These are phyloP conservation scores for Pharmacophagus antenor DNA, from an alignment of 2,888 invertebrate species.

Conservation along the genomic window DNA sequence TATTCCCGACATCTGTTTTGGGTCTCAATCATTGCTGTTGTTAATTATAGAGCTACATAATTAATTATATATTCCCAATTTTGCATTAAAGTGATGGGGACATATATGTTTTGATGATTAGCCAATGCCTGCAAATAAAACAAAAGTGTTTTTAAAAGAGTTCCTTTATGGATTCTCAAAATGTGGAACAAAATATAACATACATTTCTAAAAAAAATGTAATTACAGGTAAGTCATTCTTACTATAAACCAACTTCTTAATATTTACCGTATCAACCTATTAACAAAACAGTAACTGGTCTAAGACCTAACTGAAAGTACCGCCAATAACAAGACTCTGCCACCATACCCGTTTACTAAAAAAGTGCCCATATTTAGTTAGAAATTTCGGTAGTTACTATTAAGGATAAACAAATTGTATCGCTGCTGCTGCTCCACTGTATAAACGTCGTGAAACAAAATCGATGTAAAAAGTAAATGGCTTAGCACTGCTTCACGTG, in stretches of 20 bases:
- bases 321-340: slow-evolving; percentile 42
- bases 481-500: slow-evolving; percentile 52
- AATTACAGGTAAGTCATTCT: background rate
- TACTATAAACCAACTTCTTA: no score
- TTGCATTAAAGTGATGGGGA: slow-evolving; percentile 24
- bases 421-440: slow-evolving; percentile 41
- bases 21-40: slow-evolving; percentile 37
- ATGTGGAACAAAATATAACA: no score
- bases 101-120: slow-evolving; percentile 4
- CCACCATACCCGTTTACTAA: slow-evolving; percentile 42
- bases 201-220: background rate
- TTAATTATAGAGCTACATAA: slow-evolving; percentile 22
- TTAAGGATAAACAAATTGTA: slow-evolving; percentile 31
- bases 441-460: slow-evolving; percentile 63
- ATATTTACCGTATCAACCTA: slow-evolving; percentile 2
- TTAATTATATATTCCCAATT: slow-evolving; percentile 33
- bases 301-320: slow-evolving; percentile 56
- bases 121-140: background rate
- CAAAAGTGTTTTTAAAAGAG: no score
- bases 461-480: slow-evolving; percentile 43
- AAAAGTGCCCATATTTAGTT: slow-evolving; percentile 37
- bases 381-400: slow-evolving; percentile 25
- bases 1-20: slow-evolving; percentile 51
- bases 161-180: no score
- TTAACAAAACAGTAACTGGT: background rate